A percentile compares a stretch with the other conserved stretches of the same genome.
Conservation (phyloP, 1,140 invertebrate species). For the Halyomorpha halys region DNA sequence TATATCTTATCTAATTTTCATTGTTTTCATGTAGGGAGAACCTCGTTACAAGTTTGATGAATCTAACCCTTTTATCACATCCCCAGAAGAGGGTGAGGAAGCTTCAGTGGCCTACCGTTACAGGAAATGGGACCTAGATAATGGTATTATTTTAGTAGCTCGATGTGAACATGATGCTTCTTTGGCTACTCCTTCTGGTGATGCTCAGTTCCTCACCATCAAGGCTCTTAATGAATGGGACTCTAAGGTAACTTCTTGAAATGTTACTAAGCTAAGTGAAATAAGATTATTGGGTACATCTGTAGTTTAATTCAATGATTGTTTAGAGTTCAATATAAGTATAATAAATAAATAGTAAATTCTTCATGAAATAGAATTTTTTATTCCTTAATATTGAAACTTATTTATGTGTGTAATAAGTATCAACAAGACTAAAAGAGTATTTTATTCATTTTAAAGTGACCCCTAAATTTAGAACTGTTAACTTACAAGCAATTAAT, state of each 20-base stretch:
- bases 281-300: too few relatives aligned
- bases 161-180: conserved; percentile 96
- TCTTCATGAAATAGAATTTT: too few relatives aligned
- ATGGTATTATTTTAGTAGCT: conserved; percentile 81
- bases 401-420: too few relatives aligned
- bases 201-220: conserved; percentile 88
- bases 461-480: too few relatives aligned
- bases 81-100: conserved; percentile 83
- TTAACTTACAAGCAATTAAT: too few relatives aligned
- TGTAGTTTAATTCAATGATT: too few relatives aligned
- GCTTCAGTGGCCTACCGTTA: conserved; percentile 95
- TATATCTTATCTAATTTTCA: background rate
- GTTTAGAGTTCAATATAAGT: too few relatives aligned
- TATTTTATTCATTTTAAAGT: too few relatives aligned
- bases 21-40: conserved; percentile 47
- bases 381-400: too few relatives aligned
- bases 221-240: conserved; percentile 99
- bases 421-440: too few relatives aligned
- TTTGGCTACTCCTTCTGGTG: conserved; percentile 78
- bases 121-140: conserved; percentile 92
- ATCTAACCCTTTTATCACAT: conserved; percentile 84
- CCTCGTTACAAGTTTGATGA: conserved; percentile 83
- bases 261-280: too few relatives aligned
- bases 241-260: conserved; percentile 56
- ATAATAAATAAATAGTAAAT: too few relatives aligned